Evolutionary conservation across 1,140 invertebrate genomes (phyloP).

Genomic region (Ylistrum balloti): DNA sequence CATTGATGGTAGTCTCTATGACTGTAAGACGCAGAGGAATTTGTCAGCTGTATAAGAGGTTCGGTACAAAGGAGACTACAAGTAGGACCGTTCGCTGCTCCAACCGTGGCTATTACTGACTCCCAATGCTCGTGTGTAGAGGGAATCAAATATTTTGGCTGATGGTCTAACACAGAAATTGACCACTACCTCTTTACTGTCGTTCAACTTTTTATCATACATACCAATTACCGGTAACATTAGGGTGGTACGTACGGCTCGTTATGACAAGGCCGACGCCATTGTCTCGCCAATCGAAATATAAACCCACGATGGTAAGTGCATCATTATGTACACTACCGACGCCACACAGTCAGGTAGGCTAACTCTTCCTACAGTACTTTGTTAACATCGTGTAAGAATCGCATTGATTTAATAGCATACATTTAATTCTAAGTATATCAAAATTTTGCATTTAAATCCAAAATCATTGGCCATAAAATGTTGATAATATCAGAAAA

Average conservation of each 20-base stretch:
- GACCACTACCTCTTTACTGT: neutral
- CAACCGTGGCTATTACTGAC: neutral
- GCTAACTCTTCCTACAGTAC: too few relatives aligned
- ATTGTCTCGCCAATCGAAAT: neutral
- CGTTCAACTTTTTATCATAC: slow-evolving; percentile 3
- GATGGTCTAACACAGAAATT: slow-evolving; percentile 27
- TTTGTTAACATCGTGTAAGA: too few relatives aligned
- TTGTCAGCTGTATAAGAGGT: neutral
- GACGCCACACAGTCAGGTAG: neutral
- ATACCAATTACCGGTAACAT: neutral
- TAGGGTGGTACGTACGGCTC: neutral
- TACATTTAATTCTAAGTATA: too few relatives aligned
- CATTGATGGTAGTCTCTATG: slow-evolving; percentile 12
- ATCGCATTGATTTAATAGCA: too few relatives aligned
- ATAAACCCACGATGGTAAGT: neutral
- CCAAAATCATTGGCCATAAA: too few relatives aligned
- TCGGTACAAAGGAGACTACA: neutral
- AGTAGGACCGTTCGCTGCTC: neutral
- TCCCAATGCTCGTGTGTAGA: neutral
- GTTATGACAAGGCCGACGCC: neutral
- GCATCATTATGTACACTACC: neutral
- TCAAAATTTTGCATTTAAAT: too few relatives aligned
- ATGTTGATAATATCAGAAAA: too few relatives aligned
- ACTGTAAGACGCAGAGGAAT: neutral
- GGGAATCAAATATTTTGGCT: slow-evolving; percentile 10